These are phyloP conservation scores for Harpalus rubripes DNA, from an alignment of 2,888 invertebrate genomes.

Conservation along the genomic window DNA sequence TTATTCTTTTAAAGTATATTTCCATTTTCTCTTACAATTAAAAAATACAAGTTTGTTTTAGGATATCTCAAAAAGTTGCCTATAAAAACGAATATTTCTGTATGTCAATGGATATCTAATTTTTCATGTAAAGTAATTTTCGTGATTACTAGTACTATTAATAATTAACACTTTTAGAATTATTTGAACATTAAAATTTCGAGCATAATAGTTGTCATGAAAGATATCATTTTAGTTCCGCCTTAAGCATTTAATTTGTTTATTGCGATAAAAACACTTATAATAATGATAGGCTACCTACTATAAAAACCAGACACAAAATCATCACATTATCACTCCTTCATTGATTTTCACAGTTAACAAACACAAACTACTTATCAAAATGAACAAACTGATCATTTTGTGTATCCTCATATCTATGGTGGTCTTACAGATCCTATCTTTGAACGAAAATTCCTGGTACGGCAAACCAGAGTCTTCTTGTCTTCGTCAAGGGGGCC, in stretches of 20 bases:
- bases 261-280: background rate
- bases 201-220: constrained; percentile 14
- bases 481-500: constrained; percentile 30
- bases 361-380: background rate
- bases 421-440: background rate
- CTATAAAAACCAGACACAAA: background rate
- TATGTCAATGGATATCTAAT: too few relatives aligned
- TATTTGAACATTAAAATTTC: too few relatives aligned
- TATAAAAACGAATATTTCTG: too few relatives aligned
- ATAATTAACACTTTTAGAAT: too few relatives aligned
- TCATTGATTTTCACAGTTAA: background rate
- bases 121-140: too few relatives aligned
- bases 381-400: constrained; percentile 20
- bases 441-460: background rate
- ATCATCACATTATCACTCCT: background rate
- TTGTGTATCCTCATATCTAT: background rate
- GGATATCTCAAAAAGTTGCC: too few relatives aligned
- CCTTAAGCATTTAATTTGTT: too few relatives aligned
- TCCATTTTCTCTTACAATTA: too few relatives aligned
- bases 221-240: background rate
- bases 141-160: too few relatives aligned
- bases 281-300: too few relatives aligned
- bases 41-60: too few relatives aligned
- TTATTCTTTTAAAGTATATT: too few relatives aligned
- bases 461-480: constrained; percentile 35